Conservation (phyloP, 2,797 vertebrate genomes). For the Ctenochaetus hawaiiensis region DNA sequence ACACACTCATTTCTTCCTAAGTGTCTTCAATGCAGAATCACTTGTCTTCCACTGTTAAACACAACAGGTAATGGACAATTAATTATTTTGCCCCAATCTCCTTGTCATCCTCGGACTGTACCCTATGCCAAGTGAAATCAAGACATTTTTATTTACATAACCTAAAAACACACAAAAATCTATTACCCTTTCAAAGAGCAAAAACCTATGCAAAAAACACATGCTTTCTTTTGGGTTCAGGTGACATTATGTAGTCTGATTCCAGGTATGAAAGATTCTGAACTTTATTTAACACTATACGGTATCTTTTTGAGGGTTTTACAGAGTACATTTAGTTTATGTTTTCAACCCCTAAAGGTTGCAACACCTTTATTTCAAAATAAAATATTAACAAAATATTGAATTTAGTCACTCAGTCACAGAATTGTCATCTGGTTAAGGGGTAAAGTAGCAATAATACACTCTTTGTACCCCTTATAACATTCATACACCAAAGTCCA, state of each 20-base stretch:
- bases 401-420: background rate
- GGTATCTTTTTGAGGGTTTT: background rate
- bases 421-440: background rate
- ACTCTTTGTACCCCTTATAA: background rate
- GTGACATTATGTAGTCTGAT: background rate
- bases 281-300: conserved; percentile 3
- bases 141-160: background rate
- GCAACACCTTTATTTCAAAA: conserved; percentile 8
- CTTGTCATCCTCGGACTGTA: background rate
- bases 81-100: too few relatives aligned
- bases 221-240: background rate
- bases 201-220: background rate
- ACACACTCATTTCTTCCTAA: background rate
- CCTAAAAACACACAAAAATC: background rate
- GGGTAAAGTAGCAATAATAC: conserved; percentile 3
- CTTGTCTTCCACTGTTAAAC: conserved; percentile 5
- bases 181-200: background rate
- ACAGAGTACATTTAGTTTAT: conserved; percentile 6
- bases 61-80: too few relatives aligned
- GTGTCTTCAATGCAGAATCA: background rate
- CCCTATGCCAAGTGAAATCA: background rate
- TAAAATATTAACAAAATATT: conserved; percentile 1
- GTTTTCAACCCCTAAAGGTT: background rate
- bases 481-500: background rate
- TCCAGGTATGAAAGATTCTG: background rate